Evolutionary conservation across 2,113 vertebrate genomes (phyloP).

Genomic region (Damaliscus lunatus): DNA sequence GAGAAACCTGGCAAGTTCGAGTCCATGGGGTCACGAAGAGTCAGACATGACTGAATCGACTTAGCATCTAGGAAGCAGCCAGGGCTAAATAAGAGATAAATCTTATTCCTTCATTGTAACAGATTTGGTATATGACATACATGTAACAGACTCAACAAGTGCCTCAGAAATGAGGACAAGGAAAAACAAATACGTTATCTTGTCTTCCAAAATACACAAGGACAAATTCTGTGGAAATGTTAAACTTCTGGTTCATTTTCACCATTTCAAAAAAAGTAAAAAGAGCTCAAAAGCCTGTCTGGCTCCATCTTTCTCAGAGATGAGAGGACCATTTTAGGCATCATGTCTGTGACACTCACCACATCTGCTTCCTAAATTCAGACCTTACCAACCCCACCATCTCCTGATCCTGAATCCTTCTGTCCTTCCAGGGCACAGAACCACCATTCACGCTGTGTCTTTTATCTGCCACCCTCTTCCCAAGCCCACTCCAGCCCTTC

Average conservation of each 20-base stretch:
- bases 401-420: background rate
- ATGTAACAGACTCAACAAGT: background rate
- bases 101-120: background rate
- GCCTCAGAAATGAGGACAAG: background rate
- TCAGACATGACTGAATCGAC: background rate
- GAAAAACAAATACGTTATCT: background rate
- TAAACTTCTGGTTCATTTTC: background rate
- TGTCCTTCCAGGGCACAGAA: background rate
- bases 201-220: background rate
- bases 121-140: background rate
- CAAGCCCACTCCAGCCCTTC: too few species aligned
- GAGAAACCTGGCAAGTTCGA: background rate
- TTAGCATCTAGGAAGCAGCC: background rate
- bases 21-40: background rate
- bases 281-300: background rate
- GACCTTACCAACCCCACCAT: background rate
- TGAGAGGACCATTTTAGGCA: background rate
- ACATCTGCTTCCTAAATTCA: background rate
- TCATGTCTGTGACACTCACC: background rate
- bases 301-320: background rate
- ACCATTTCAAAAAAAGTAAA: background rate
- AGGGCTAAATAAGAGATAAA: background rate
- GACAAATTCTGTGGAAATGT: background rate
- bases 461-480: background rate
- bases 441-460: background rate